Percentiles rank a stretch among this genome's conserved stretches.
phyloP scores from a whole-genome alignment of 30 jellyfish, hydroid and myxozoan genomes.

The Haliclystus octoradiatus region DNA sequence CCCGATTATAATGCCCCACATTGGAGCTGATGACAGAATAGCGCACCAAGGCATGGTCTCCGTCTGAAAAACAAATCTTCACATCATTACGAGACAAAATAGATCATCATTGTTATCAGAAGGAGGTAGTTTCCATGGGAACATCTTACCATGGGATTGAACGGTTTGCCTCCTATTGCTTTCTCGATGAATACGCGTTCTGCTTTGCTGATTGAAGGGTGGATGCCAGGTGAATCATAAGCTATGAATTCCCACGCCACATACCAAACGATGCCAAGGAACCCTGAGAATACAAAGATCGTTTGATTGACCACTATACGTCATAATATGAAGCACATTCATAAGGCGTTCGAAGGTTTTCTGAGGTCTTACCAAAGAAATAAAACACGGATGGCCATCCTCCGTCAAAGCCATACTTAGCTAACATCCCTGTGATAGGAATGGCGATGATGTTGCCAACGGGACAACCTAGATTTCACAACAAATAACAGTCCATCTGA shows the following conservation, averaged over 20 bases:
- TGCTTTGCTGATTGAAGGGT: slow-evolving; percentile 62
- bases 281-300: no score
- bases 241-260: slow-evolving; percentile 67
- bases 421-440: slow-evolving; percentile 83
- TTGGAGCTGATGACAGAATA: slow-evolving; percentile 64
- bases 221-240: slow-evolving; percentile 69
- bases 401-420: slow-evolving; percentile 94
- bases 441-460: slow-evolving; percentile 85
- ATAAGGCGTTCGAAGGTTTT: no score
- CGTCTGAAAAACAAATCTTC: slow-evolving; percentile 43
- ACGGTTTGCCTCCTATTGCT: slow-evolving; percentile 73
- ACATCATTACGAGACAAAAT: no score
- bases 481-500: not conserved
- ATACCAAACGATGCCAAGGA: slow-evolving; percentile 65
- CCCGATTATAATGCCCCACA: slow-evolving; percentile 88
- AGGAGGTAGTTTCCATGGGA: no score
- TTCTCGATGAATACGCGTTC: slow-evolving; percentile 48
- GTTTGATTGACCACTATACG: no score
- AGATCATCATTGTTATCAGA: no score
- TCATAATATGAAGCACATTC: no score
- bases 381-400: slow-evolving; percentile 98
- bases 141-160: slow-evolving; percentile 66
- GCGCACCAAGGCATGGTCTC: slow-evolving; percentile 83
- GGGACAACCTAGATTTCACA: slow-evolving; percentile 51
- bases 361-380: slow-evolving; percentile 70